phyloP scores from a whole-genome alignment of 2,888 invertebrate species.

The Zelleria hepariella region DNA sequence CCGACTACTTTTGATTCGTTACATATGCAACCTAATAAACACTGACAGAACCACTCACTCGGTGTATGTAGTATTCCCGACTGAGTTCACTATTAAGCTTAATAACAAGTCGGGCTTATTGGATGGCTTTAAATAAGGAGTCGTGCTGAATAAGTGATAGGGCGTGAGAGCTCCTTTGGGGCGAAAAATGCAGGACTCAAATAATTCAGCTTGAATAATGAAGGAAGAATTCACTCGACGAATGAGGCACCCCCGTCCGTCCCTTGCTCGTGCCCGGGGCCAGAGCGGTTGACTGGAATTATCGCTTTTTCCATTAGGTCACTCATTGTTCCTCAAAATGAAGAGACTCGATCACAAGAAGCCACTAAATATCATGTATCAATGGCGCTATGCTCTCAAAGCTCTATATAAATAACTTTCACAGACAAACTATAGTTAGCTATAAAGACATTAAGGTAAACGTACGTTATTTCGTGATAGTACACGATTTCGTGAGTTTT shows the following conservation, averaged over 20 bases:
- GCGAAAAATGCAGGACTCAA: conserved; percentile 48
- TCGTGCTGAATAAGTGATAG: conserved; percentile 52
- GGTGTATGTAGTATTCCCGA: neutral
- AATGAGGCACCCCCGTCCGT: conserved; percentile 29
- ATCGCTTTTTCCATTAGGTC: neutral
- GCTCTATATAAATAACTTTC: neutral
- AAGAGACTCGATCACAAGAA: neutral
- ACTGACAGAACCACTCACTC: neutral
- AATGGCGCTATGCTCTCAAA: neutral
- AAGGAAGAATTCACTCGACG: conserved; percentile 45
- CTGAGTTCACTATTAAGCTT: conserved; percentile 19
- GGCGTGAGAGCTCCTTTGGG: conserved; percentile 42
- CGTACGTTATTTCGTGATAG: too few relatives aligned
- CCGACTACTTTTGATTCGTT: neutral
- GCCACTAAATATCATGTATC: neutral
- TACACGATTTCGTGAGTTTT: too few relatives aligned
- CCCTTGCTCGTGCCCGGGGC: conserved; percentile 19
- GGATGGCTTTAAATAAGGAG: conserved; percentile 36
- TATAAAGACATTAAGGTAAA: neutral
- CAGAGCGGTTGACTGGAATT: neutral
- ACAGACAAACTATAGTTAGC: neutral
- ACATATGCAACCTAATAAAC: neutral
- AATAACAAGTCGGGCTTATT: conserved; percentile 31
- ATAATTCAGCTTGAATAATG: conserved; percentile 61
- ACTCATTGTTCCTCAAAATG: neutral